Conservation (phyloP, 2,888 invertebrate genomes). For the Drosophila recens region DNA sequence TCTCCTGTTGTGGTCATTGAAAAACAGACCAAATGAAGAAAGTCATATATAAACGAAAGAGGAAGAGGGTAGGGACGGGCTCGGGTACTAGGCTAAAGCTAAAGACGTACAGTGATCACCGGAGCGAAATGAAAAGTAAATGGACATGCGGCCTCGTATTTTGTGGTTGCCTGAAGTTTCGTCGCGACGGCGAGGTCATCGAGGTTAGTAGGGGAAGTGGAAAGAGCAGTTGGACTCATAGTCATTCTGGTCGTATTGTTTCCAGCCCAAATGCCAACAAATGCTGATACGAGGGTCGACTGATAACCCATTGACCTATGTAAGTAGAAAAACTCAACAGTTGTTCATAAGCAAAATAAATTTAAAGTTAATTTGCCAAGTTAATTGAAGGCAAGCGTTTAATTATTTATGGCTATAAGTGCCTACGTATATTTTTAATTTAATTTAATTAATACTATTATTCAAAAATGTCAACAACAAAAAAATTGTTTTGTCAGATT, state of each 20-base stretch:
- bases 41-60: constrained; percentile 40
- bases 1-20: constrained; percentile 48
- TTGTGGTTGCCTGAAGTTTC: constrained; percentile 69
- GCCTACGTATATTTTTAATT: too few relatives aligned
- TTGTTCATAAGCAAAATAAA: too few relatives aligned
- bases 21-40: constrained; percentile 64
- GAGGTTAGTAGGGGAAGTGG: constrained; percentile 22
- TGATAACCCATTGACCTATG: not conserved
- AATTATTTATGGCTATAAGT: too few relatives aligned
- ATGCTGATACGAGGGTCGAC: constrained; percentile 7
- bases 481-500: too few relatives aligned
- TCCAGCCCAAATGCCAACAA: constrained; percentile 41
- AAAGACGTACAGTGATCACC: constrained; percentile 45
- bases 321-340: not conserved
- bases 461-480: too few relatives aligned
- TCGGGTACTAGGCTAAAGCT: constrained; percentile 13
- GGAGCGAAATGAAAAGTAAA: constrained; percentile 53
- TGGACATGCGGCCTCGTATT: constrained; percentile 72
- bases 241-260: constrained; percentile 40
- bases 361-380: too few relatives aligned
- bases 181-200: constrained; percentile 31
- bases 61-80: not conserved
- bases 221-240: constrained; percentile 23
- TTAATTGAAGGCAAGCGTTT: too few relatives aligned
- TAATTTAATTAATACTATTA: too few relatives aligned